Evolutionary conservation across 2,797 vertebrate genomes (phyloP).

Genomic region (Enteromius anoplus): DNA sequence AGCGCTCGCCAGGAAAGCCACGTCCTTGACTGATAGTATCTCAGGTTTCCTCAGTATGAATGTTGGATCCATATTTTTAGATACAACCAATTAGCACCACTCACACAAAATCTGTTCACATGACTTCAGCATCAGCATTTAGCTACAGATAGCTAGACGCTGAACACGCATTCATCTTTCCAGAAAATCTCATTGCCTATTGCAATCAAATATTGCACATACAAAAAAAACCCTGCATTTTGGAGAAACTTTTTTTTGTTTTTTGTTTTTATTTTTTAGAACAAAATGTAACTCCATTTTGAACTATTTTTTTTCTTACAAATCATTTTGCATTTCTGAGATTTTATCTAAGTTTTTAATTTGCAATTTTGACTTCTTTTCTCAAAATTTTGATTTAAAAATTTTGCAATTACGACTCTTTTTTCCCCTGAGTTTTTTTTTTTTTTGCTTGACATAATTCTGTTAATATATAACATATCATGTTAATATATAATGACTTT

Average conservation of each 20-base stretch:
- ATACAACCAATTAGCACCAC: constrained; percentile 51
- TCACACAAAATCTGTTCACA: constrained; percentile 50
- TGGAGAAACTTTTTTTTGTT: not conserved
- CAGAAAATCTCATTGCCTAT: not conserved
- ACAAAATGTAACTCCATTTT: not conserved
- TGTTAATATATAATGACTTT: not conserved
- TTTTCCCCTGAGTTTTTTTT: not conserved
- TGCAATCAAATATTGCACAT: not conserved
- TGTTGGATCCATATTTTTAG: constrained; percentile 58
- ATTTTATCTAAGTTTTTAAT: not conserved
- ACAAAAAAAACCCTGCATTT: not conserved
- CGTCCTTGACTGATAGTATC: constrained; percentile 46
- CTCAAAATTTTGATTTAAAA: no score
- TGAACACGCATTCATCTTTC: not conserved
- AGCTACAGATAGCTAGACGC: not conserved
- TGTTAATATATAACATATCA: no score
- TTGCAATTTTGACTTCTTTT: no score
- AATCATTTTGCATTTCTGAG: not conserved
- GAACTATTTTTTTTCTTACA: not conserved
- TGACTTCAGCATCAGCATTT: constrained; percentile 14
- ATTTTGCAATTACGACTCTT: not conserved
- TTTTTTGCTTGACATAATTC: not conserved
- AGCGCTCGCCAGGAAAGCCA: constrained; percentile 44
- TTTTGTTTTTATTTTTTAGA: not conserved
- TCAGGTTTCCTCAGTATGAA: constrained; percentile 55